Evolutionary conservation across 92 coral and sea anemone genomes (phyloP), one percentile per base, ranked within the genome.

Genomic region (Phenganax marumi): DNA sequence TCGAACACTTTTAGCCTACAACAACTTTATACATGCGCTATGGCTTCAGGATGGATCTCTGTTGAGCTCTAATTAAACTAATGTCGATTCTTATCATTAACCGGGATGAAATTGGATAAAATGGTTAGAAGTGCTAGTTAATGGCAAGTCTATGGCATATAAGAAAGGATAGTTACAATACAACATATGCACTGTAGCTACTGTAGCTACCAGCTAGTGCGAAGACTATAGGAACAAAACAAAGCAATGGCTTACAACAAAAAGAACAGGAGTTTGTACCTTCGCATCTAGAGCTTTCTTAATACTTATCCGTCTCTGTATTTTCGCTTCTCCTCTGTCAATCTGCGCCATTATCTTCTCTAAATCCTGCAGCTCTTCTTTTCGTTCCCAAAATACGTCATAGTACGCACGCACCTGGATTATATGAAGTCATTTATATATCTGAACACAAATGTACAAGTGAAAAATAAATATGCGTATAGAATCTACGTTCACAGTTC

Each of bases 211-310:
- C n/a, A n/a, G n/a, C 43, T 33, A 33, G 43, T 33, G 43, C 43
- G 43, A 33, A 33, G 43, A 56, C 16, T 56, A 54, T 19, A 56
- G 63, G 63, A 11, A 56, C 16, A 56, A 14, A 7, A 14, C 63
- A 56, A 6, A 6, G 19, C n/a, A n/a, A 6, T 6, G 6, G 18
- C 63, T 6, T 0, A 14, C 19, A 14, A 56, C 0, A 17, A 39
- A n/a, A 52, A 18, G 11, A 3, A 49, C 26, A 62, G 7, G 10
- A 10, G 48, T 22, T 51, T 62, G n/a, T 73, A 95, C 98, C 97
- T 96, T 96, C 9, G 99, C 99, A 83, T 96, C 99, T 23, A 96
- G 90, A 9, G 99, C 99, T 73, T 92, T 96, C 83, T 96, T 96
- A 25, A 96, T 96, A 75, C 99, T 96, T 48, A 96, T 92, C 52